Evolutionary conservation across 2,113 vertebrate genomes (phyloP), one percentile per base, ranked within the genome.

Genomic region (Tragelaphus scriptus): DNA sequence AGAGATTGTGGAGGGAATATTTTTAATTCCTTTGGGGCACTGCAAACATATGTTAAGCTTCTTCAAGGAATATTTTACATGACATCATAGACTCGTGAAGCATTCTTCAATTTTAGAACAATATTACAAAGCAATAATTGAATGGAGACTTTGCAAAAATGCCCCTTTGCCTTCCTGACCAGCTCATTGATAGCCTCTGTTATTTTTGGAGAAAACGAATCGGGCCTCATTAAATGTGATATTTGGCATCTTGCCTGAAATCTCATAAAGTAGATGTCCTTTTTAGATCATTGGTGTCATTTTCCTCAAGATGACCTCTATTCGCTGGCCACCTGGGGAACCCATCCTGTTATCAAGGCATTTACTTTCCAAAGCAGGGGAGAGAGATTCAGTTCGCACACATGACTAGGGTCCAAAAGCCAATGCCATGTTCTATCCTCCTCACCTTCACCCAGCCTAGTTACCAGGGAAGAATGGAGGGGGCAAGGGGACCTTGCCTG

Each of bases 221-320:
- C 89, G 59, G 92, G 80, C 93, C 96, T 98, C 98, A 97, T 98
- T 98, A 99, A 99, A 98, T 98, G 98, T 75, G 87, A 96, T 91
- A 93, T 97, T 97, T 99, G 98, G 99, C 98, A 97, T 68, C 2
- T 30, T 14, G 98, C 98, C 98, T 75, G 0, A 97, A 98, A 98
- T 98, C 97, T 99, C 98, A 98, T 98, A 98, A 98, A 98, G 97
- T 92, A 95, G 96, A 98, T 97, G 97, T 98, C 97, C 98, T 98
- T 98, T 53, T 36, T 89, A 98, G 98, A 98, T 98, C 98, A 97
- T 87, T 79, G 98, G 98, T 98, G 98, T 99, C 98, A 96, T 98
- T 98, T 98, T 98, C 96, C 95, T 98, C 96, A 97, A 96, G 98
- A 98, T 97, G 91, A 98, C 98, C 98, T 99, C 98, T 98, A 94